Evolutionary conservation across 2,888 invertebrate genomes (phyloP), one percentile per base, ranked within the genome.

Genomic region (Himalopsyche japonica): DNA sequence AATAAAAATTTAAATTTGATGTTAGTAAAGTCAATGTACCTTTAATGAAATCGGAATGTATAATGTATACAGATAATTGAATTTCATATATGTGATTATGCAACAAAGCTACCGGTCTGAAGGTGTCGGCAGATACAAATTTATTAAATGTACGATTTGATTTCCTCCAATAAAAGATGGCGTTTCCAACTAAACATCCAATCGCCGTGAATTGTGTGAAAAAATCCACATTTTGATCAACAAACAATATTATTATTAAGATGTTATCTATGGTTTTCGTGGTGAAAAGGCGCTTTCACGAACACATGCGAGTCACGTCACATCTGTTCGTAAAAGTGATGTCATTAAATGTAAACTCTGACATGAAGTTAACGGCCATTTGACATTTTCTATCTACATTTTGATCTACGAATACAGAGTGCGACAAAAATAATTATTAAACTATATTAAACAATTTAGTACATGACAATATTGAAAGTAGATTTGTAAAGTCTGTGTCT

Each of bases 331-430:
- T 57, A 57, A 57, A 57, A 6, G 20, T 57, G 76, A 70, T 76
- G 70, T 37, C 47, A 81, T 81, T 81, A 37, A 57, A 76, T 64
- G 47, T 76, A 81, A 57, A 57, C 81, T 32, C 57, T 57, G 57
- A 57, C 20, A 27, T n/a, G 15, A 48, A 57, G 27, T 81, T 81
- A 81, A 37, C 37, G 34, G 47, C 47, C 37, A 81, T 76, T 37
- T 20, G 81, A 81, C 81, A 70, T 81, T 70, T 76, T 37, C 47
- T 81, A 81, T 81, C 81, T 76, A 37, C 70, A 34, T 81, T 81
- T 70, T 70, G 20, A 76, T 81, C 81, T 76, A 76, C 0, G 43
- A 47, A 70, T 0, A 57, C 57, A 20, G 49, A 18, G 24, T 57
- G 57, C 7, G 8, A 24, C 8, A 20, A 7, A 57, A 57, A 57